Evolutionary conservation across 2,113 vertebrate genomes (phyloP).

Genomic region (Vanacampus margaritifer): DNA sequence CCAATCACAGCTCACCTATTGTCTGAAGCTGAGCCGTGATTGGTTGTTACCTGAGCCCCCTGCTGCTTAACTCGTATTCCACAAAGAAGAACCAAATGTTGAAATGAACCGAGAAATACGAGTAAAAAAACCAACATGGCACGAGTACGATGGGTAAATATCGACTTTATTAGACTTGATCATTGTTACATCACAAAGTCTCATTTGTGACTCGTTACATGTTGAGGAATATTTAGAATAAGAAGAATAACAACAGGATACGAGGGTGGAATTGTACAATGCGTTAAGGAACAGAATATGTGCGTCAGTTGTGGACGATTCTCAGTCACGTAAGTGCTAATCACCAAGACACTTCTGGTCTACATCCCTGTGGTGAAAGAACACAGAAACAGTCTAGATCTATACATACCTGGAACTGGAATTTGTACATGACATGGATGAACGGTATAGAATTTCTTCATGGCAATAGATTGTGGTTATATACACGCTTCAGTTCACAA

Average conservation of each 20-base stretch:
- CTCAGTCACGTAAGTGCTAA: conserved; percentile 32
- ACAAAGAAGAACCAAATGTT: neutral
- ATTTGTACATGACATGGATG: conserved; percentile 37
- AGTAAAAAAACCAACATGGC: conserved; percentile 36
- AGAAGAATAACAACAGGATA: conserved; percentile 50
- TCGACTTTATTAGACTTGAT: conserved; percentile 75
- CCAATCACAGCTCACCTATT: too few relatives aligned
- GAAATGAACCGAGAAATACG: neutral
- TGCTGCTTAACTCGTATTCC: too few relatives aligned
- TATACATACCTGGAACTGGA: conserved; percentile 31
- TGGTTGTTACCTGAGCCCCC: too few relatives aligned
- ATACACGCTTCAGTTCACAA: conserved; percentile 54
- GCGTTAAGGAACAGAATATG: conserved; percentile 56
- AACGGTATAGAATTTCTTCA: conserved; percentile 48
- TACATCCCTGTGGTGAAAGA: conserved; percentile 27
- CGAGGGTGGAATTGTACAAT: conserved; percentile 69
- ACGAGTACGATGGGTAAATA: conserved; percentile 72
- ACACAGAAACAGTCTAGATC: conserved; percentile 24
- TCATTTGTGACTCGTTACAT: conserved; percentile 71
- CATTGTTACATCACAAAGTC: conserved; percentile 73
- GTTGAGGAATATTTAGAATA: conserved; percentile 52
- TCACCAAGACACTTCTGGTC: conserved; percentile 52
- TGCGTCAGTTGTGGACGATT: conserved; percentile 24
- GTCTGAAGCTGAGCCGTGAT: too few relatives aligned
- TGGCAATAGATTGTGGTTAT: conserved; percentile 55